Base-by-base conservation (phyloP, 2,797 vertebrate genomes). In the Spinibarbus caldwelli region DNA sequence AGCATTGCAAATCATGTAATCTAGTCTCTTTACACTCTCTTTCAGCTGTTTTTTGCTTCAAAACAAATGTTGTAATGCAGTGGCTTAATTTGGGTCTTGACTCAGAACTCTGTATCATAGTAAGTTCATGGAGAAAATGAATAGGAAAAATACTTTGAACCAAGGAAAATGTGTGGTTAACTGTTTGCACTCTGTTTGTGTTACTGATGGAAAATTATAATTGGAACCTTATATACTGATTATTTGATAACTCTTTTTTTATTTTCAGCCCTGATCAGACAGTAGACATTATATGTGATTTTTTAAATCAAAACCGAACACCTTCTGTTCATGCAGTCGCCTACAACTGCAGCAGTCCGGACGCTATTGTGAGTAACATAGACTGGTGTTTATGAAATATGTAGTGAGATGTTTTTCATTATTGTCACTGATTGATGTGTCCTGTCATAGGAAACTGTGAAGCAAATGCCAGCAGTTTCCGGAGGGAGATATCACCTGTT, bases 261-360 rank as follows among this genome's bases (percentile, higher is more conserved):
- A 5, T 52, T 81, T 14, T 29, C 90, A 97, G 96, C 86, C 92
- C 95, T 85, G 94, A 97, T 72, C 96, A 95, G 88, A 81, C 91
- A 43, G 82, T 87, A 17, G 95, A 95, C 79, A 86, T 93, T 78
- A 17, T 96, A 41, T 89, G 93, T 43, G 91, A 93, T 87, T 94
- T 93, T 80, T 82, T 93, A 79, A 92, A 93, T 19, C 91, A 94
- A 78, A 89, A 90, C 83, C 93, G 86, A 88, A 29, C 41, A 26
- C 49, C 95, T n/a, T 72, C 68, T 29, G 78, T 91, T 84, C 96
- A 96, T 19, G 34, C 87, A 0, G 90, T 95, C 79, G 91, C 85
- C 2, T 96, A 95, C 86, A 93, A 94, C 83, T 95, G 94, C 26
- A 88, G 86, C 78, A 87, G 68, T 43, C 90, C 93, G 78, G 81